These are phyloP conservation scores for Corapipo altera DNA, from an alignment of 2,113 vertebrate species.

Conservation along the genomic window DNA sequence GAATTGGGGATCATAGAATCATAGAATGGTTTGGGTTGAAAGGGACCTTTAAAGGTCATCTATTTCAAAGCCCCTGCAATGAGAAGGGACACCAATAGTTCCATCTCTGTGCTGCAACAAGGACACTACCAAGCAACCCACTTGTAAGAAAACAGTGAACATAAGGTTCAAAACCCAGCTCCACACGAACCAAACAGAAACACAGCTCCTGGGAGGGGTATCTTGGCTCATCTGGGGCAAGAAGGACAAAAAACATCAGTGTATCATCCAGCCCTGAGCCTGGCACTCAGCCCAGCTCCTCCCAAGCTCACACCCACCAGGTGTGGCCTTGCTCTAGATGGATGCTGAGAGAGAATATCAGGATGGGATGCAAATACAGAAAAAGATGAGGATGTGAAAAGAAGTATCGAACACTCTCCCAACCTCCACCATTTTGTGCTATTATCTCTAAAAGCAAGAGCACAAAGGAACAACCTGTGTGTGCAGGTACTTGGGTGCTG, in stretches of 20 bases:
- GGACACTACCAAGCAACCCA: neutral
- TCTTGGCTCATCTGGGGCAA: neutral
- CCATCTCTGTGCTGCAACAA: accelerated
- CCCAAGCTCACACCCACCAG: neutral
- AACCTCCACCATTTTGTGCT: neutral
- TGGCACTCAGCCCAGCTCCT: neutral
- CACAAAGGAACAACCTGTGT: neutral
- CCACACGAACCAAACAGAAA: neutral
- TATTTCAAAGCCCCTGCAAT: neutral
- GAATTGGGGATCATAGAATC: neutral
- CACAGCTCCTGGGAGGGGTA: neutral
- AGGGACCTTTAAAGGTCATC: neutral
- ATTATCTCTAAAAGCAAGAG: neutral
- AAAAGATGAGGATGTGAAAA: neutral
- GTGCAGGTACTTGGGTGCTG: neutral
- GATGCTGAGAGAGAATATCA: neutral
- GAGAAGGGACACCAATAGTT: neutral
- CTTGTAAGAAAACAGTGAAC: neutral
- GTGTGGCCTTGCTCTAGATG: neutral
- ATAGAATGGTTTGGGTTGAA: neutral
- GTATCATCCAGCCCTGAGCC: neutral
- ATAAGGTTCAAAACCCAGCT: neutral
- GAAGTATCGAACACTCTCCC: neutral
- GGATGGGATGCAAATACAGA: neutral
- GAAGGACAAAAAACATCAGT: neutral